Base-by-base conservation (phyloP, 1,140 invertebrate species). In the Pectinophora gossypiella region DNA sequence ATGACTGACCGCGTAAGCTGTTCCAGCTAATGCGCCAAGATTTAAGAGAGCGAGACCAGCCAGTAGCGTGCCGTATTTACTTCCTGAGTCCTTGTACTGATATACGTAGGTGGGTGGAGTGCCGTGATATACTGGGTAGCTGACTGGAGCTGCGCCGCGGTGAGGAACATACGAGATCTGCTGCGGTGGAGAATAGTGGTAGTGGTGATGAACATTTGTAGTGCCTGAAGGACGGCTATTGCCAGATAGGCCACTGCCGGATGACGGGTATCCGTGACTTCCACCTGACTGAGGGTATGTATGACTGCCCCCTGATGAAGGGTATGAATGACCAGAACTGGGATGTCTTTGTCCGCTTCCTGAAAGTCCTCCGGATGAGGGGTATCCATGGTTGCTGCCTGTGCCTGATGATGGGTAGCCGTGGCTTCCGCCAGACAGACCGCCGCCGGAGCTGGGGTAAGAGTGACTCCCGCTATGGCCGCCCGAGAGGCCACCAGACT, bases 21-120 rank as follows among this genome's bases (percentile, higher is more conserved):
- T 64, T 19, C 63, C 80, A 5, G 66, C 79, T 2, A 85, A 60
- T 13, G 78, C 72, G 21, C 84, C 84, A 49, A 87, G 76, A 48
- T 87, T 87, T 1, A 87, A 48, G 10, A 87, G 55, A 2, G 84
- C 81, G 12, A 87, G 56, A 16, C 83, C 83, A 48, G 83, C 70
- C 27, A 86, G 56, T 23, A 86, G 46, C 4, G 79, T 82, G 20
- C 83, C 77, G 44, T 86, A 86, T 66, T 83, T 86, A 48, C 83
- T 86, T 27, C 77, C 81, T 1, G 83, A 86, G 51, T 86, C 71
- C 52, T 80, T 76, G 50, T 81, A 80, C 42, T 86, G 62, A 22
- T 86, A 86, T 0, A 86, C 79, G 51, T 86, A 86, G n/a, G 69
- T 78, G 3, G 83, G 83, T 18, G 83, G 81, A 1, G 64, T 50